Conservation (phyloP, 2,797 vertebrate species). For the Glossophaga mutica region DNA sequence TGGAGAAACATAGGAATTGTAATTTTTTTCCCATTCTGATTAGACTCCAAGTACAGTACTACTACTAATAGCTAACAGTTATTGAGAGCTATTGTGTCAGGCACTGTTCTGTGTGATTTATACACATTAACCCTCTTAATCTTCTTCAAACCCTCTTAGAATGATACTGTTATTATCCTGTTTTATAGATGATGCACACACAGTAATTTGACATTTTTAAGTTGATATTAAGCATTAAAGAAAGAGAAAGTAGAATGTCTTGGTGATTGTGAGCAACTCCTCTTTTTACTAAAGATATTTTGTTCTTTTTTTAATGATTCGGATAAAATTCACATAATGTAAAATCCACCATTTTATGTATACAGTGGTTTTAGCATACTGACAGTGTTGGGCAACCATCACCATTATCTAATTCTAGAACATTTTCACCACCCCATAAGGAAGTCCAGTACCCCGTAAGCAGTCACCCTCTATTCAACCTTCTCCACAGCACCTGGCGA, state of each 20-base stretch:
- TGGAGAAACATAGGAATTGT: conserved; percentile 8
- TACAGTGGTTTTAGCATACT: background rate
- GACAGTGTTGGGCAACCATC: background rate
- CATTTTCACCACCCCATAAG: background rate
- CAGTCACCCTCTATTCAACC: background rate
- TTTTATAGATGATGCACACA: background rate
- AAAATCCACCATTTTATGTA: conserved; percentile 1
- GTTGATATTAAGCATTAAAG: background rate
- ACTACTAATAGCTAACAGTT: background rate
- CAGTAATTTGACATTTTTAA: conserved; percentile 32
- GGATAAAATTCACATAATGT: background rate
- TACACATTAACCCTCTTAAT: background rate
- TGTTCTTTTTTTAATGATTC: background rate
- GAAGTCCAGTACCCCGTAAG: background rate
- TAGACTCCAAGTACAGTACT: background rate
- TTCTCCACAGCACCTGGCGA: background rate
- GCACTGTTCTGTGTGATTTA: background rate
- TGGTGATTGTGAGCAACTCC: background rate
- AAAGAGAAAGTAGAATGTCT: background rate
- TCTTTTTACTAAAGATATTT: conserved; percentile 20
- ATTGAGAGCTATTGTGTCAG: background rate
- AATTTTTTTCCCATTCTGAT: background rate
- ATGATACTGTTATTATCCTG: background rate
- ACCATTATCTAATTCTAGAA: background rate
- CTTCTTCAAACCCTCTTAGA: background rate